Evolutionary conservation across 2,888 invertebrate species (phyloP).

Genomic region (Sarcophaga variegata): DNA sequence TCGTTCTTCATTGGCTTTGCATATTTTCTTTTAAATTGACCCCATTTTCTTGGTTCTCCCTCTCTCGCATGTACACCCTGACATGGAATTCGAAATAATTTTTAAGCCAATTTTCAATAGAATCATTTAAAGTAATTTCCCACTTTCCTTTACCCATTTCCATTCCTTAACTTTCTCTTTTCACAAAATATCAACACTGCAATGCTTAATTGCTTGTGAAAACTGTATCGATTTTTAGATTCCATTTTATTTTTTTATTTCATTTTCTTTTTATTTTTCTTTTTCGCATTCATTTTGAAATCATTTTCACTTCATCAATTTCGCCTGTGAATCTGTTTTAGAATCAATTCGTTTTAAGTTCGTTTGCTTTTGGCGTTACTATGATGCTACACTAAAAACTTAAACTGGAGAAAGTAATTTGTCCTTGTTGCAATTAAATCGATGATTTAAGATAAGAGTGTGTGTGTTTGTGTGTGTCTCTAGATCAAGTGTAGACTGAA

Average conservation of each 20-base stretch:
- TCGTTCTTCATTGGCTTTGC: neutral
- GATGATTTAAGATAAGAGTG: conserved; percentile 47
- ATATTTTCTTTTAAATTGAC: neutral
- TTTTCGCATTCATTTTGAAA: neutral
- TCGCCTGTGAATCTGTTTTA: conserved; percentile 21
- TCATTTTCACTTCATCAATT: conserved; percentile 52
- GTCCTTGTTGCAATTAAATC: conserved; percentile 67
- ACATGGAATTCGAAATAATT: neutral
- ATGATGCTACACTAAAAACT: conserved; percentile 31
- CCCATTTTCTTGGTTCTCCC: neutral
- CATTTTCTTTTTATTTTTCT: too few species aligned
- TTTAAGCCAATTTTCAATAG: neutral
- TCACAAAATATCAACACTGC: conserved; percentile 7
- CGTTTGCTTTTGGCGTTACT: conserved; percentile 32
- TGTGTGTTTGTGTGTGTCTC: neutral
- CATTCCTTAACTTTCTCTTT: conserved; percentile 13
- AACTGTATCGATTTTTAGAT: conserved; percentile 49
- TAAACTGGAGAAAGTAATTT: conserved; percentile 61
- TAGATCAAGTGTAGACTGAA: neutral
- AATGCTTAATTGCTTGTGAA: conserved; percentile 57
- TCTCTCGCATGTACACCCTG: neutral
- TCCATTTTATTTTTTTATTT: too few species aligned
- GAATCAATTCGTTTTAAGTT: conserved; percentile 17
- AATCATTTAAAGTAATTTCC: neutral
- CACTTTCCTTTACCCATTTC: neutral